A percentile compares a stretch with the other conserved stretches of the same genome.
Conservation (phyloP, 2,888 invertebrate species). For the Nezara viridula region DNA sequence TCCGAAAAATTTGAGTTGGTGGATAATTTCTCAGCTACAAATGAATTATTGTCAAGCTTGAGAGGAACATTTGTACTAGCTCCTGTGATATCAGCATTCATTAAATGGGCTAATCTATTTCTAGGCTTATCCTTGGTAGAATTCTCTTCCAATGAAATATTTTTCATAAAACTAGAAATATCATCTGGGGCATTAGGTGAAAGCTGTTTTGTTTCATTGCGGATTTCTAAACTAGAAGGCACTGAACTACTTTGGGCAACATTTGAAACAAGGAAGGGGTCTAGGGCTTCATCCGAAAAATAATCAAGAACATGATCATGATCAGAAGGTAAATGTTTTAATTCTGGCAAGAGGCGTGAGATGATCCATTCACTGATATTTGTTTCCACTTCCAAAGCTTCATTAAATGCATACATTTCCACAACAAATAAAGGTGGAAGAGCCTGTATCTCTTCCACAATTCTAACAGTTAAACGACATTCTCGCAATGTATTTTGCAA, state of each 20-base stretch:
- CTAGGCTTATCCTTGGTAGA: conserved; percentile 30
- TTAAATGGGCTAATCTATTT: conserved; percentile 44
- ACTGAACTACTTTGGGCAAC: not conserved
- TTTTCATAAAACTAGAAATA: not conserved
- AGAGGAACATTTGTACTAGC: not conserved
- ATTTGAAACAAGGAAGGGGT: conserved; percentile 14
- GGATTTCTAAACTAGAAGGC: not conserved
- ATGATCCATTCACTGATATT: conserved; percentile 55
- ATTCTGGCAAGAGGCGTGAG: conserved; percentile 14
- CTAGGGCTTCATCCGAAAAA: conserved; percentile 40
- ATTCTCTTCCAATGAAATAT: not conserved
- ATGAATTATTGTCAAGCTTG: not conserved
- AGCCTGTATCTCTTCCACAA: conserved; percentile 39
- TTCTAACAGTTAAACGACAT: conserved; percentile 49
- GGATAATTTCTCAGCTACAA: not conserved
- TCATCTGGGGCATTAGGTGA: not conserved
- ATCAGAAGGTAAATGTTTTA: not conserved
- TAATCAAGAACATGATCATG: conserved; percentile 15
- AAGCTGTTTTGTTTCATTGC: not conserved
- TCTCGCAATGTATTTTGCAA: conserved; percentile 50
- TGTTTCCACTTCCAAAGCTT: conserved; percentile 53
- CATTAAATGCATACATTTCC: conserved; percentile 56
- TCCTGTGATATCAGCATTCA: not conserved
- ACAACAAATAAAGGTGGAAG: conserved; percentile 54
- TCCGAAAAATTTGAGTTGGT: not conserved